A percentile compares a stretch with the other conserved stretches of the same genome.
Evolutionary conservation across 1,140 invertebrate species (phyloP).

Genomic region (Neotoxoptera formosana): DNA sequence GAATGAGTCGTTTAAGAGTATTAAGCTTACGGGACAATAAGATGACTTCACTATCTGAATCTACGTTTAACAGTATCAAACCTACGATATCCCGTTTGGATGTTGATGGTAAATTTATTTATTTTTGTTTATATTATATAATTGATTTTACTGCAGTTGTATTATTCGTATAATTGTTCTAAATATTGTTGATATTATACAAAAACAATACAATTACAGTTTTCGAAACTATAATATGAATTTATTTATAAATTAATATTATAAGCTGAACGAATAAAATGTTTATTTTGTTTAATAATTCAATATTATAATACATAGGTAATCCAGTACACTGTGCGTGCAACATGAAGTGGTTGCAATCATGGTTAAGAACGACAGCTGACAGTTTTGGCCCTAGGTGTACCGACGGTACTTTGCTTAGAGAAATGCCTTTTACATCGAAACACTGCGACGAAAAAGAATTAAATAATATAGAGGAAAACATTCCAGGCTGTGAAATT

Average conservation of each 20-base stretch:
- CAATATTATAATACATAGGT: slow-evolving; percentile 66
- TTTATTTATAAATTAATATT: neutral
- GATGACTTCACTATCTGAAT: slow-evolving; percentile 76
- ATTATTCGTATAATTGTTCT: neutral
- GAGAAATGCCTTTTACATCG: slow-evolving; percentile 73
- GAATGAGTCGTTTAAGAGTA: slow-evolving; percentile 81
- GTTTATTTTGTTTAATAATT: neutral
- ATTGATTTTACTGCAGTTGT: neutral
- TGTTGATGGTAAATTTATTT: slow-evolving; percentile 75
- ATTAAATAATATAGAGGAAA: slow-evolving; percentile 60
- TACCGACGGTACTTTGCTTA: slow-evolving; percentile 75
- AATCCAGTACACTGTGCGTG: slow-evolving; percentile 84
- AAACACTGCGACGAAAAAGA: slow-evolving; percentile 72
- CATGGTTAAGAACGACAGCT: slow-evolving; percentile 76
- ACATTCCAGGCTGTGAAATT: slow-evolving; percentile 71
- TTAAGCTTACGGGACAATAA: slow-evolving; percentile 81
- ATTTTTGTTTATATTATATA: neutral
- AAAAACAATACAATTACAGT: neutral
- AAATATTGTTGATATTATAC: neutral
- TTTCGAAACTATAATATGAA: neutral
- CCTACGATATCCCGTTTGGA: slow-evolving; percentile 83
- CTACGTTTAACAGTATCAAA: slow-evolving; percentile 76
- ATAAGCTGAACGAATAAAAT: neutral
- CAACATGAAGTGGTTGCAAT: slow-evolving; percentile 79
- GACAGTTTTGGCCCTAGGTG: slow-evolving; percentile 73